Percentiles rank a stretch among this genome's conserved stretches.
Conservation (phyloP, 2,888 invertebrate species). For the Synergus itoensis region DNA sequence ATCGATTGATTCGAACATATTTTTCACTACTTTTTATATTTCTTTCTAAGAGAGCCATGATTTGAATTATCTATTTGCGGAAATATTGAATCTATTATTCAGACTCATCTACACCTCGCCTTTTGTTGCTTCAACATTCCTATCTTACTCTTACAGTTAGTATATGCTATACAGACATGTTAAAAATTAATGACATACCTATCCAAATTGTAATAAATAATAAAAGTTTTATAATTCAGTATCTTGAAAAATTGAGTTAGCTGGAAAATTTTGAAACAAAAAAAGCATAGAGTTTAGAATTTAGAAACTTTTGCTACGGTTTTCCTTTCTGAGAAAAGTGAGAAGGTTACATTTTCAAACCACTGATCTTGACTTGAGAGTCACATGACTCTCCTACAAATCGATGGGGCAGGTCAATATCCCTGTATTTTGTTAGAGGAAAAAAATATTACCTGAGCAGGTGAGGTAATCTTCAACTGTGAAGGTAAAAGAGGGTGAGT, state of each 20-base stretch:
- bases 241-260: no score
- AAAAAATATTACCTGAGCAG: conserved; percentile 45
- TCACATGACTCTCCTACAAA: conserved; percentile 8
- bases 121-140: background rate
- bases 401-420: conserved; percentile 48
- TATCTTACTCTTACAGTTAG: background rate
- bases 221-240: no score
- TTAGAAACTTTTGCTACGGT: background rate
- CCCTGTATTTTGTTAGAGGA: conserved; percentile 34
- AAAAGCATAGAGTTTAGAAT: background rate
- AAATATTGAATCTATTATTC: no score
- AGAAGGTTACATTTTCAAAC: background rate
- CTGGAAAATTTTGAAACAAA: background rate
- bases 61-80: conserved; percentile 7
- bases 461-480: conserved; percentile 48
- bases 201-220: background rate
- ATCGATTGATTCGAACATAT: conserved; percentile 21
- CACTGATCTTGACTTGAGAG: background rate
- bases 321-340: background rate
- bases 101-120: background rate
- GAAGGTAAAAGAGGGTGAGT: conserved; percentile 46
- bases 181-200: background rate
- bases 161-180: background rate
- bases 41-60: background rate
- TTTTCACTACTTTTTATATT: background rate